Percentiles rank a stretch among this genome's conserved stretches.
Conservation (phyloP, 30 jellyfish, hydroid and myxozoan species). For the Sanderia malayensis region DNA sequence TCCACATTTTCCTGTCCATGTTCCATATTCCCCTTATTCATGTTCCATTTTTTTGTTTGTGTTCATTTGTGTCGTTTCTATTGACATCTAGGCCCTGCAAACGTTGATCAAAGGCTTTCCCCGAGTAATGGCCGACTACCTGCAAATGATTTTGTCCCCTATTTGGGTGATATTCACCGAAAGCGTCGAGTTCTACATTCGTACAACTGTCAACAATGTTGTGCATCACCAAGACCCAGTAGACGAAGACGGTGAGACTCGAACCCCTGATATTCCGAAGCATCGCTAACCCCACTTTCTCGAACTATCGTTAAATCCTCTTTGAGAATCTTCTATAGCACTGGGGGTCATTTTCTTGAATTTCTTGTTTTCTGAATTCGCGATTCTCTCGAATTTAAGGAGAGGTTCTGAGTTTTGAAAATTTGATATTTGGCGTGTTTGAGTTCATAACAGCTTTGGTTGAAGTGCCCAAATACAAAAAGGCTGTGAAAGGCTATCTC, state of each 20-base stretch:
- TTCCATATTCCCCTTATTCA: too few relatives aligned
- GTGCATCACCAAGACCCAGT: slow-evolving; percentile 73
- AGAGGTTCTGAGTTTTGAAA: slow-evolving; percentile 84
- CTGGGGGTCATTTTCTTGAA: background rate
- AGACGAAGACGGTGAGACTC: slow-evolving; percentile 95
- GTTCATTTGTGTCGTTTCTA: too few relatives aligned
- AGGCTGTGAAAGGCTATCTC: slow-evolving; percentile 64
- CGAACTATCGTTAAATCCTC: background rate
- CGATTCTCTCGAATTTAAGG: slow-evolving; percentile 35
- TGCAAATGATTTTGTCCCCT: slow-evolving; percentile 85
- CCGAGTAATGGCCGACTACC: slow-evolving; percentile 49
- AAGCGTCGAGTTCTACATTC: slow-evolving; percentile 74
- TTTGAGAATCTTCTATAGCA: background rate
- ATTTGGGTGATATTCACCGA: slow-evolving; percentile 87
- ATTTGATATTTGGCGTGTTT: slow-evolving; percentile 72
- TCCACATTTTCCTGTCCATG: too few relatives aligned
- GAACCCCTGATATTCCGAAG: too few relatives aligned
- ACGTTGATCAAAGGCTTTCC: slow-evolving; percentile 82
- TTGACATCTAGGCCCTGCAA: slow-evolving; percentile 92
- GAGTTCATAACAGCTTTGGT: slow-evolving; percentile 89
- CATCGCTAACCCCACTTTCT: background rate
- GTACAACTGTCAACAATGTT: slow-evolving; percentile 63
- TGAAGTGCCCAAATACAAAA: slow-evolving; percentile 69
- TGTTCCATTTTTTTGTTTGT: too few relatives aligned
- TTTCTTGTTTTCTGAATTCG: background rate